Conservation (phyloP, 2,797 vertebrate genomes). For the Pterois miles region DNA sequence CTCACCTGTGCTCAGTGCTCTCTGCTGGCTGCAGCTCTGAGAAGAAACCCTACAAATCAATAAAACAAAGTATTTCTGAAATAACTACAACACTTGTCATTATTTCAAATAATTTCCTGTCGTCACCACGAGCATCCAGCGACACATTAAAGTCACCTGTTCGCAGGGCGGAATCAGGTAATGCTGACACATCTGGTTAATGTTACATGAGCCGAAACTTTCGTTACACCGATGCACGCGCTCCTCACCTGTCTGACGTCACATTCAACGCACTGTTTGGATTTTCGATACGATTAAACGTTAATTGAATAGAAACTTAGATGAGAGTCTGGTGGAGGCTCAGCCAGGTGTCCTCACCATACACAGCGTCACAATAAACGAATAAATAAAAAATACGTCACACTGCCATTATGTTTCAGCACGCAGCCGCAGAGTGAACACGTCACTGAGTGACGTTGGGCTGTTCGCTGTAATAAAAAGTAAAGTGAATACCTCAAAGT, state of each 20-base stretch:
- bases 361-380: not conserved
- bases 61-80: not conserved
- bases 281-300: not conserved
- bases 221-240: no score
- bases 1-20: conserved; percentile 37
- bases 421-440: no score
- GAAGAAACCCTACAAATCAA: conserved; percentile 20
- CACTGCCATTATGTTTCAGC: not conserved
- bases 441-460: not conserved
- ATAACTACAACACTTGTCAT: not conserved
- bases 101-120: not conserved
- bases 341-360: not conserved
- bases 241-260: not conserved
- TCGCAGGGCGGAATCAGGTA: not conserved
- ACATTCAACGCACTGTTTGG: not conserved
- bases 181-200: not conserved
- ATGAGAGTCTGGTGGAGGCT: not conserved
- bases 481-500: conserved; percentile 13
- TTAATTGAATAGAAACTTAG: not conserved
- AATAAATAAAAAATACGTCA: not conserved
- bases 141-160: not conserved
- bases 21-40: conserved; percentile 42
- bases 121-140: not conserved
- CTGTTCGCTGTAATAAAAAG: rapidly evolving
- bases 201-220: not conserved